Evolutionary conservation across 2,113 vertebrate species (phyloP).

Genomic region (Bungarus multicinctus): DNA sequence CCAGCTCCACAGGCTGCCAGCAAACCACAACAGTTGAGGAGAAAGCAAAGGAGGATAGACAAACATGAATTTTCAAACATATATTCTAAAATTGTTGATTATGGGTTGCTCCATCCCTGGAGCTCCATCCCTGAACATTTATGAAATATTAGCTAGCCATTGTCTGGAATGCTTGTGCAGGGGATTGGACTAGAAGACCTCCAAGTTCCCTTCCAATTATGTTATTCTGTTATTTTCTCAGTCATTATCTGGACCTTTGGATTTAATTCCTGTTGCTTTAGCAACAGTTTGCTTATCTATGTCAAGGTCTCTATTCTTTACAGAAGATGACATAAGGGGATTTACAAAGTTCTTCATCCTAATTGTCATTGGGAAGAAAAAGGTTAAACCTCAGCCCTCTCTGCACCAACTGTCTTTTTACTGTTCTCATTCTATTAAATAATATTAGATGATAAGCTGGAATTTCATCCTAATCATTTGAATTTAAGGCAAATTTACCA

Average conservation of each 20-base stretch:
- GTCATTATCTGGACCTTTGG: too few species aligned
- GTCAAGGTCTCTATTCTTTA: not conserved
- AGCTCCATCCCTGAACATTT: too few species aligned
- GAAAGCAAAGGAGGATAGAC: constrained; percentile 15
- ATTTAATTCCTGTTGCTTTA: not conserved
- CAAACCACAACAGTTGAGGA: not conserved
- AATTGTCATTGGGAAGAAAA: not conserved
- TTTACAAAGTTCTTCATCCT: not conserved
- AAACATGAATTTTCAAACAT: not conserved
- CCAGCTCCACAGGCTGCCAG: too few species aligned
- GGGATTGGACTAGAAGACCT: too few species aligned
- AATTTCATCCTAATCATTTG: not conserved
- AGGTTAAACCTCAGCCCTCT: not conserved
- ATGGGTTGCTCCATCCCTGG: too few species aligned
- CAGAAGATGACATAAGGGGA: not conserved
- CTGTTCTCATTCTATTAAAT: not conserved
- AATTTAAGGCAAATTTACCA: not conserved
- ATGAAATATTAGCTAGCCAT: too few species aligned
- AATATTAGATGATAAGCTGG: not conserved
- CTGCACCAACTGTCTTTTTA: not conserved
- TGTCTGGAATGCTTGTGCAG: too few species aligned
- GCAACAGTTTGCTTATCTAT: not conserved
- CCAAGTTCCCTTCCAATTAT: too few species aligned
- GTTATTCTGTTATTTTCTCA: too few species aligned
- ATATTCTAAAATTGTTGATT: not conserved